phyloP scores from a whole-genome alignment of 2,888 invertebrate species.

The Melolontha melolontha region DNA sequence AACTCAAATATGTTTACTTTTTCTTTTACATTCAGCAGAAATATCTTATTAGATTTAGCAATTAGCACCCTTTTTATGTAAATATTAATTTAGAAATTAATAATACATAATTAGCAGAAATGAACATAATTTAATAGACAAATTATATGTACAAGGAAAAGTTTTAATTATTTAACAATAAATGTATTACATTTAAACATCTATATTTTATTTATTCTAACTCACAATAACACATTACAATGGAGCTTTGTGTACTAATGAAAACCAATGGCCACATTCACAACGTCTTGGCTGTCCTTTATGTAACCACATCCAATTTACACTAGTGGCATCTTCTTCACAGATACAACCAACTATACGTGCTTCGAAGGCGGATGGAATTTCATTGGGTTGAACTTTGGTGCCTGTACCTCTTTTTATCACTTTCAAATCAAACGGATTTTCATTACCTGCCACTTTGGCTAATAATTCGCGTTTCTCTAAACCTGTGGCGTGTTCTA shows the following conservation, averaged over 20 bases:
- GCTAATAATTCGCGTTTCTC: constrained; percentile 92
- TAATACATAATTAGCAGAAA: constrained; percentile 8
- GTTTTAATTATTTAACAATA: constrained; percentile 46
- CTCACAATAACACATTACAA: constrained; percentile 67
- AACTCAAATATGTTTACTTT: no score
- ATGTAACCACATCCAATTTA: constrained; percentile 97
- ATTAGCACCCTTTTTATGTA: no score
- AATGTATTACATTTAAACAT: constrained; percentile 57
- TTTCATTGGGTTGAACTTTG: constrained; percentile 85
- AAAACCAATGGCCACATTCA: constrained; percentile 97
- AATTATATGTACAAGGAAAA: constrained; percentile 45
- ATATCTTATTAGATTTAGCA: no score
- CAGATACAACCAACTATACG: constrained; percentile 96
- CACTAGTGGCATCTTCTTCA: constrained; percentile 90
- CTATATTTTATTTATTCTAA: constrained; percentile 51
- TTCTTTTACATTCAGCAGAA: no score
- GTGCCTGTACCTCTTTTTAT: constrained; percentile 84
- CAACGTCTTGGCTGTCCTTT: constrained; percentile 91
- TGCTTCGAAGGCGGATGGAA: constrained; percentile 91
- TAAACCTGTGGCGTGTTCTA: constrained; percentile 94
- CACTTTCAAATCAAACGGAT: constrained; percentile 87
- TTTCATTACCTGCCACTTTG: constrained; percentile 87
- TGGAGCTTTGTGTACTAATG: constrained; percentile 83
- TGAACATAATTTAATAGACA: constrained; percentile 42
- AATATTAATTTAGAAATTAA: no score